Conservation (phyloP, 2,888 invertebrate species). For the Stenodema calcarata region DNA sequence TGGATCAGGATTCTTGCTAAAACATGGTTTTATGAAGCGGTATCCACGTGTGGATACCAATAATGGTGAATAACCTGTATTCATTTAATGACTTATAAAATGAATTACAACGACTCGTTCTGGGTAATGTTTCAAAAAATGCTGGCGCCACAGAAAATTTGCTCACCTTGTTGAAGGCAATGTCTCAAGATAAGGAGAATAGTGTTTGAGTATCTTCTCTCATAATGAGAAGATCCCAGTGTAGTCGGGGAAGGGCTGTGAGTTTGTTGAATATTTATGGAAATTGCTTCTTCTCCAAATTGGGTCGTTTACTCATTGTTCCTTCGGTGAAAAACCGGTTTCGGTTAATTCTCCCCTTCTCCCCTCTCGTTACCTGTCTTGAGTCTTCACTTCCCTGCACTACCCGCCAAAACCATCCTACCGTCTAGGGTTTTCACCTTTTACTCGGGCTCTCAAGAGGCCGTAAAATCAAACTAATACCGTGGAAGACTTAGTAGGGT, state of each 20-base stretch:
- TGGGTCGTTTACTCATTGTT: constrained; percentile 34
- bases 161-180: neutral
- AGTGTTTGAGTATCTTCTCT: neutral
- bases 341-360: neutral
- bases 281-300: constrained; percentile 16
- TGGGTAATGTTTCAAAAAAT: neutral
- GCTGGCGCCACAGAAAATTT: neutral
- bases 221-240: neutral
- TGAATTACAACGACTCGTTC: too few species aligned
- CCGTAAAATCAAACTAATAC: constrained; percentile 26
- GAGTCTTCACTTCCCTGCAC: constrained; percentile 5
- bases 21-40: too few species aligned
- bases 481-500: constrained; percentile 9
- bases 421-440: neutral
- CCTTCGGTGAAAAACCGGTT: constrained; percentile 2
- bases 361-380: too few species aligned
- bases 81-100: too few species aligned
- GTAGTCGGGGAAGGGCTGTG: neutral
- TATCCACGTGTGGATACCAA: too few species aligned
- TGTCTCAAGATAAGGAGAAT: neutral
- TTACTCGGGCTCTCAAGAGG: neutral
- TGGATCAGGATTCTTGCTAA: too few species aligned
- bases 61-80: too few species aligned
- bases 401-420: constrained; percentile 1
- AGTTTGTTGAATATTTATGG: constrained; percentile 31